These are phyloP conservation scores for Drosophila ambigua DNA, from an alignment of 1,140 invertebrate species.

Conservation along the genomic window DNA sequence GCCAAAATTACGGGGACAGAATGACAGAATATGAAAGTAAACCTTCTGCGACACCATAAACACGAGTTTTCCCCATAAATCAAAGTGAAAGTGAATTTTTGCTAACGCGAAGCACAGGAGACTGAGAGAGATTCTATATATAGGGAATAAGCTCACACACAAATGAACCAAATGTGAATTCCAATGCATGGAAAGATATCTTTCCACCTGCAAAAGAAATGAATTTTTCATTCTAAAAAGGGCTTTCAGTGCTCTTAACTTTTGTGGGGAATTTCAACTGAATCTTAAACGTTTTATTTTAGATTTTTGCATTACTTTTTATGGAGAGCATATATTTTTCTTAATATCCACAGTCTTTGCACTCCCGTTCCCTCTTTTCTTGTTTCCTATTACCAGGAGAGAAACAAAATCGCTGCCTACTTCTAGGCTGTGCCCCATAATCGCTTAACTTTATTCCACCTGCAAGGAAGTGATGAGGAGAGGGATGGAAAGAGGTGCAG, in stretches of 20 bases:
- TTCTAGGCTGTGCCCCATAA: constrained; percentile 63
- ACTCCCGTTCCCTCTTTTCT: too few relatives aligned
- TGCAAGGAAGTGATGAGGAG: not conserved
- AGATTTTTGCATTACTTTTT: constrained; percentile 47
- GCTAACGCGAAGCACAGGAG: not conserved
- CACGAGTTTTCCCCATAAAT: constrained; percentile 44
- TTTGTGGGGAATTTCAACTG: not conserved
- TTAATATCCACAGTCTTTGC: constrained; percentile 8
- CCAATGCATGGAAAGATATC: too few relatives aligned
- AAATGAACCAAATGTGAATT: too few relatives aligned
- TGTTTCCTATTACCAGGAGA: not conserved
- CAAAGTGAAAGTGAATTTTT: constrained; percentile 19
- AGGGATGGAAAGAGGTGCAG: not conserved
- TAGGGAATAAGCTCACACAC: too few relatives aligned
- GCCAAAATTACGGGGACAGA: constrained; percentile 59
- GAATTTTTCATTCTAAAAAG: constrained; percentile 20
- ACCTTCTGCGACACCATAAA: constrained; percentile 47
- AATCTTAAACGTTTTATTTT: constrained; percentile 50
- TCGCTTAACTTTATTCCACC: constrained; percentile 57
- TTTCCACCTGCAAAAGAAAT: constrained; percentile 15
- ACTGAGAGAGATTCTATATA: constrained; percentile 1
- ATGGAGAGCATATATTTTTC: constrained; percentile 56
- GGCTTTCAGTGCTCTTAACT: constrained; percentile 4
- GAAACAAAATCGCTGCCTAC: constrained; percentile 53
- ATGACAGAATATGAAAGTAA: constrained; percentile 42